Base-by-base conservation (phyloP, 1,140 invertebrate species). In the Cherax destructor region DNA sequence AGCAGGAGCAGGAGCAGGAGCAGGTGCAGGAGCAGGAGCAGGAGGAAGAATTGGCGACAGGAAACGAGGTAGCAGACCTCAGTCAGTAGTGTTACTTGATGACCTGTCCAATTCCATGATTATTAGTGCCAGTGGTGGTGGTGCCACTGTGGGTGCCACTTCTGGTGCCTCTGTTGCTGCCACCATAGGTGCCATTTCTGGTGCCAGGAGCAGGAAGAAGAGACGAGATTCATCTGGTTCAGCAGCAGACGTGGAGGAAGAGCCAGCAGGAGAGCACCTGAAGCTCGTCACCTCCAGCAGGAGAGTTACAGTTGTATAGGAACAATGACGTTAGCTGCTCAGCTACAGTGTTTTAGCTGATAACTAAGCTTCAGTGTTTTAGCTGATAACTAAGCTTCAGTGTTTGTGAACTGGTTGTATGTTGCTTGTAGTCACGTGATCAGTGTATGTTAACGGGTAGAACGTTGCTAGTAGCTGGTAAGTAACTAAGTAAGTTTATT, bases 241-340 rank as follows among this genome's bases (percentile, higher is more conserved):
- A 30, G n/a, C 24, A 2, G 30, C 9, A 47, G 69, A 30, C 1
- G n/a, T 30, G 4, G 69, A 65, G 24, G n/a, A 21, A 0, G 61
- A 69, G 30, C 24, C 16, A 30, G 24, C 80, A 83, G 80, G 80
- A n/a, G 61, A 61, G 16, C 16, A 61, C 10, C 80, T 24, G 41
- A 83, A 41, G 11, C 81, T 69, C 18, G 24, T 83, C 11, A 69
- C 81, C n/a, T 83, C 81, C 21, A 69, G 81, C n/a, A 61, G 18
- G 30, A 83, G 69, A 24, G n/a, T 83, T 83, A 83, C 81, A 1
- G 61, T 83, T 83, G 81, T 83, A 7, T 80, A 88, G 61, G 30
- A 41, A 41, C 30, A 52, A 52, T 41, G 30, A 41, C 30, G 30
- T 41, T 41, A 41, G 0, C 30, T 41, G 30, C 30, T 41, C 30